phyloP scores from a whole-genome alignment of 2,888 invertebrate genomes.

The Ennomos quercinarius region DNA sequence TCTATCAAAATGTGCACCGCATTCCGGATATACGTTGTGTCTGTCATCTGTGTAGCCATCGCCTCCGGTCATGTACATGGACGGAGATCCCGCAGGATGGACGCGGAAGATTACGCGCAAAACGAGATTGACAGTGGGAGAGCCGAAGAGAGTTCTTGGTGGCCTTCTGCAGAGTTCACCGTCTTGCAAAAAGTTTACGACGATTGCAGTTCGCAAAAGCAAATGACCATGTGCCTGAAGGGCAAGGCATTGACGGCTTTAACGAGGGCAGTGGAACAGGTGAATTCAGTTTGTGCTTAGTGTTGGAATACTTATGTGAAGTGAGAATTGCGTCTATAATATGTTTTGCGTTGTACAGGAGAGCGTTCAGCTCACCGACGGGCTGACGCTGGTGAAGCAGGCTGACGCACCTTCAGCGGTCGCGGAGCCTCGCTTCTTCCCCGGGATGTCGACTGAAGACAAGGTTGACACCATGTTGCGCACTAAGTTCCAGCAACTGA shows the following conservation, averaged over 20 bases:
- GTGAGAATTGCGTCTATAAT: slow-evolving; percentile 57
- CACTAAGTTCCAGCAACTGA: slow-evolving; percentile 84
- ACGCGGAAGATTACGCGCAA: slow-evolving; percentile 70
- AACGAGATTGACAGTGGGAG: slow-evolving; percentile 82
- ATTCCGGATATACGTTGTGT: slow-evolving; percentile 78
- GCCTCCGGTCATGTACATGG: slow-evolving; percentile 75
- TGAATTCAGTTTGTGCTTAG: slow-evolving; percentile 55
- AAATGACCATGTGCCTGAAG: slow-evolving; percentile 86
- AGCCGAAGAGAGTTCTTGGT: slow-evolving; percentile 81
- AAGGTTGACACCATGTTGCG: slow-evolving; percentile 82
- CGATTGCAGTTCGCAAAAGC: slow-evolving; percentile 86
- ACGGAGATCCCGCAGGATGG: slow-evolving; percentile 77
- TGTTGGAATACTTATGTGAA: slow-evolving; percentile 41
- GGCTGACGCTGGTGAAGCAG: slow-evolving; percentile 86
- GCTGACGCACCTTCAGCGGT: slow-evolving; percentile 81
- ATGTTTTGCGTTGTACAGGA: slow-evolving; percentile 68
- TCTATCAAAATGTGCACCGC: slow-evolving; percentile 72
- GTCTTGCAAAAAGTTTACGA: slow-evolving; percentile 87
- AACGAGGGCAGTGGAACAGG: slow-evolving; percentile 86
- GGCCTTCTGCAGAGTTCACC: slow-evolving; percentile 85
- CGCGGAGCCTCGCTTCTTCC: slow-evolving; percentile 85
- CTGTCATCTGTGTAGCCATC: slow-evolving; percentile 73
- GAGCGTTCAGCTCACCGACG: slow-evolving; percentile 86
- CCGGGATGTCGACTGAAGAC: slow-evolving; percentile 83
- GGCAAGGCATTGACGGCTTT: slow-evolving; percentile 86